Base-by-base conservation (phyloP, 2,888 invertebrate species). In the Metellina segmentata region DNA sequence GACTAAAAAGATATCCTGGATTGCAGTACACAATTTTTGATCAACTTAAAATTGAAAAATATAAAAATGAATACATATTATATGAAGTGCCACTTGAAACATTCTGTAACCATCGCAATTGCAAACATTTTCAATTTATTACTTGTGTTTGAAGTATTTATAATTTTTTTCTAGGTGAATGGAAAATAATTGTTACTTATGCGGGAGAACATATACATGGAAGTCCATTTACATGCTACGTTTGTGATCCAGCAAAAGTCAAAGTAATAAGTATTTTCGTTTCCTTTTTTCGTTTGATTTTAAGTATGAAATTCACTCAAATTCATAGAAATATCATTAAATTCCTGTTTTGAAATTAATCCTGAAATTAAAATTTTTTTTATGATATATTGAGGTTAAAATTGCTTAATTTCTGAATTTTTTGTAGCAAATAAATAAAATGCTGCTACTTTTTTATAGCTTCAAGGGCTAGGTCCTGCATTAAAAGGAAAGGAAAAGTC, bases 141-240 rank as follows among this genome's bases (percentile, higher is more conserved):
- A 34, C 34, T 34, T 34, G 34, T 34, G 34, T 34, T 34, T 34
- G 34, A 34, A 34, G 1, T 34, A 4, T 34, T 1, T 1, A 34
- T n/a, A 34, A 1, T 81, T 16, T 53, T 13, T 72, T 72, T 83
- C 13, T 94, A 96, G 96, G 96, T 90, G 98, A 98, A 94, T 99
- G 99, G 99, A 97, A 97, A 94, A 98, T 99, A 89, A 98, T 98
- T 93, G 98, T 99, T 93, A 97, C 98, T 61, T 99, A 99, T 95
- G 98, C 99, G 94, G 98, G 98, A 61, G 97, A 98, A 94, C 98
- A 99, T 95, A 99, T 99, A 94, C 95, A 97, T 96, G 99, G 99
- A 89, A 98, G 98, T 20, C 99, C 99, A 0, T 99, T 99, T 95
- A 97, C 98, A 0, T 98, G 99, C 94, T 97, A 98, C 94, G 98